A percentile compares a stretch with the other conserved stretches of the same genome.
Conservation (phyloP, 2,888 invertebrate species). For the Hermaeophaga mercurialis region DNA sequence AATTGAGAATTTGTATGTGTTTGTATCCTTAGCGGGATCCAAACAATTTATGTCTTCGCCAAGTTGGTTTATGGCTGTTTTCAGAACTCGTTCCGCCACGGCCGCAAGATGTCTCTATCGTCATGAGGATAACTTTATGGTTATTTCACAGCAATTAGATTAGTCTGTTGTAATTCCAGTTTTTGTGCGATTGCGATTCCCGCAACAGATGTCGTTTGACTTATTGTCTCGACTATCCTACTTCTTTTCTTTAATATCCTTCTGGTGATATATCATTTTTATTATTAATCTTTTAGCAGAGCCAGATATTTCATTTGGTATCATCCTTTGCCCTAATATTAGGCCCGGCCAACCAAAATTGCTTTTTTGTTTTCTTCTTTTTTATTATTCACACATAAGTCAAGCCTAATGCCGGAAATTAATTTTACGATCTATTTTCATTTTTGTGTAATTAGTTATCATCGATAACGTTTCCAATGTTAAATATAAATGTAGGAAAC, state of each 20-base stretch:
- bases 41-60: slow-evolving; percentile 55
- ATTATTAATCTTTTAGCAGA: slow-evolving; percentile 36
- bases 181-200: slow-evolving; percentile 51
- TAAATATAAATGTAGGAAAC: too few relatives aligned
- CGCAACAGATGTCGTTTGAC: slow-evolving; percentile 57
- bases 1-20: slow-evolving; percentile 58
- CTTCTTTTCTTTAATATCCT: slow-evolving; percentile 40
- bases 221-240: slow-evolving; percentile 47
- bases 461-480: too few relatives aligned
- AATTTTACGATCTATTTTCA: too few relatives aligned
- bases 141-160: slow-evolving; percentile 58
- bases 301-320: slow-evolving; percentile 12
- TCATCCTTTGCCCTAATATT: too few relatives aligned
- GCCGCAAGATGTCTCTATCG: slow-evolving; percentile 60
- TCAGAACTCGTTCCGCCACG: slow-evolving; percentile 54
- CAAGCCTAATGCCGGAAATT: too few relatives aligned
- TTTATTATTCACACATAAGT: too few relatives aligned
- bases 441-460: too few relatives aligned
- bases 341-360: too few relatives aligned
- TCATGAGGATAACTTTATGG: slow-evolving; percentile 57
- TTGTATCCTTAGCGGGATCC: slow-evolving; percentile 51
- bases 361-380: too few relatives aligned
- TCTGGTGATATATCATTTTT: slow-evolving; percentile 38
- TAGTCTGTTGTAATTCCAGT: slow-evolving; percentile 57
- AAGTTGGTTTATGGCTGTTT: slow-evolving; percentile 58